Conservation (phyloP, 2,113 vertebrate genomes). For the Myocastor coypus region DNA sequence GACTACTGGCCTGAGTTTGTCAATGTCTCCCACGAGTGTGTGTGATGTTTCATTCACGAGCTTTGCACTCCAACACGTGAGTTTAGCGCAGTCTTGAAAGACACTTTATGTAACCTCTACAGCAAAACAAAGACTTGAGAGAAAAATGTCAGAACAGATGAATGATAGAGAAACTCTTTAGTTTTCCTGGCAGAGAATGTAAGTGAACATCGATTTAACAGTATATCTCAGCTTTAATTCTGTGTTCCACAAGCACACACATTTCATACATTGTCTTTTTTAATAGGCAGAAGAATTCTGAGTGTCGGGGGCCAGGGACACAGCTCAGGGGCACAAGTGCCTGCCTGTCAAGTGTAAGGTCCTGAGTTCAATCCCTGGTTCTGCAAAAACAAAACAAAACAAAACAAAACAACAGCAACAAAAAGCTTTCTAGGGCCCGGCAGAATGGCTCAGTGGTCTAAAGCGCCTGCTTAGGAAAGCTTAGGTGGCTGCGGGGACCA, state of each 20-base stretch:
- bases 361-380: too few relatives aligned
- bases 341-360: too few relatives aligned
- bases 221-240: neutral
- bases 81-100: neutral
- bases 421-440: too few relatives aligned
- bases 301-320: too few relatives aligned
- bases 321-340: too few relatives aligned
- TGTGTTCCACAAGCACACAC: neutral
- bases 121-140: neutral
- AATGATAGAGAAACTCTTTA: neutral
- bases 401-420: too few relatives aligned
- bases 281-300: neutral
- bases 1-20: neutral
- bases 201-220: neutral
- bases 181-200: neutral
- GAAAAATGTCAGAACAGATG: neutral
- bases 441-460: too few relatives aligned
- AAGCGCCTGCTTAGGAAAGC: too few relatives aligned
- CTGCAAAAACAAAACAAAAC: too few relatives aligned
- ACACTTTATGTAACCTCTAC: neutral
- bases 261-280: neutral
- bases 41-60: neutral
- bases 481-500: too few relatives aligned
- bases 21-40: neutral
- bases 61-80: neutral